Conservation (phyloP, 2,888 invertebrate genomes). For the Dendrolimus houi region DNA sequence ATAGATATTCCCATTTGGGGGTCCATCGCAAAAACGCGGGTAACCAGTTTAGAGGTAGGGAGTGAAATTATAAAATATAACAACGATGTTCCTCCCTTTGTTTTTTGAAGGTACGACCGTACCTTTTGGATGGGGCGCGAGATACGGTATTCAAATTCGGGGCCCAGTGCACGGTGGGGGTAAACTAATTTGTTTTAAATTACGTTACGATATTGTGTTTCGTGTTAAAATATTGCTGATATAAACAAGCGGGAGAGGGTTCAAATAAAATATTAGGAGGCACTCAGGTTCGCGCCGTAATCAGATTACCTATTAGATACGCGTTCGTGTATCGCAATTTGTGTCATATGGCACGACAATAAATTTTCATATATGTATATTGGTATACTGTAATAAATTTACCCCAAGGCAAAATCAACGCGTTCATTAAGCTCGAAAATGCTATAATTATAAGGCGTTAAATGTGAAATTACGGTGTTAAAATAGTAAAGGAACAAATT, state of each 20-base stretch:
- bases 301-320: conserved; percentile 46
- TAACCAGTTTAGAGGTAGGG: conserved; percentile 30
- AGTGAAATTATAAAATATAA: conserved; percentile 62
- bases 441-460: conserved; percentile 5
- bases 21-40: conserved; percentile 47
- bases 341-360: conserved; percentile 4
- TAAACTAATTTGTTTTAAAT: conserved; percentile 74
- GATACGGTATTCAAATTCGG: conserved; percentile 67
- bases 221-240: conserved; percentile 63
- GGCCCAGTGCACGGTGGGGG: conserved; percentile 45
- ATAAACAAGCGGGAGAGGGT: conserved; percentile 62
- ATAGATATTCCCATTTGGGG: conserved; percentile 58
- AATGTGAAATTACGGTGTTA: conserved; percentile 9
- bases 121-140: conserved; percentile 54
- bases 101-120: conserved; percentile 50
- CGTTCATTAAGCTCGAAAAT: background rate
- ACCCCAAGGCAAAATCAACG: background rate
- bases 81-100: conserved; percentile 56
- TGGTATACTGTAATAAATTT: background rate
- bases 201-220: conserved; percentile 72
- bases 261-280: conserved; percentile 50
- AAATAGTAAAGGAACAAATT: conserved; percentile 7
- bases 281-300: conserved; percentile 33
- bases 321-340: conserved; percentile 22
- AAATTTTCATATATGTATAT: background rate